Conservation (phyloP, 2,888 invertebrate species). For the Phorcus lineatus region DNA sequence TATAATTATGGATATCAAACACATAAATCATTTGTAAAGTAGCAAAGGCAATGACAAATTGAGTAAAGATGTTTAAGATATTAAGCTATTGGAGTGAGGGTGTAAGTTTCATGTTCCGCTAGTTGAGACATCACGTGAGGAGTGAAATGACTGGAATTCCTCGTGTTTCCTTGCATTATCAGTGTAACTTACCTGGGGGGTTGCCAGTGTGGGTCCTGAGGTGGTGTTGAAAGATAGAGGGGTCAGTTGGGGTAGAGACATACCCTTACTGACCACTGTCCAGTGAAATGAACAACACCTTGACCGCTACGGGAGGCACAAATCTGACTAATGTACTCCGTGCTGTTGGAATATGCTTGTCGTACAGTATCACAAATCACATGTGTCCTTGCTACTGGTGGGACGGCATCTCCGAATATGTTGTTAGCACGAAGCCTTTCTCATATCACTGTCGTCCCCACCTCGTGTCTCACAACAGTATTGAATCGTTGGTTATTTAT, state of each 20-base stretch:
- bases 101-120: background rate
- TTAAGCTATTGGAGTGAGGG: too few relatives aligned
- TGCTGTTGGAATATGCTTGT: background rate
- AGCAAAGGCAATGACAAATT: too few relatives aligned
- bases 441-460: background rate
- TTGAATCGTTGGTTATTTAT: constrained; percentile 25
- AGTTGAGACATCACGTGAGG: background rate
- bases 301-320: background rate
- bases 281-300: background rate
- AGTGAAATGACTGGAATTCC: background rate
- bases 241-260: constrained; percentile 42
- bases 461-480: constrained; percentile 15
- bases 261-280: constrained; percentile 22
- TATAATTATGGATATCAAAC: too few relatives aligned
- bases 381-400: too few relatives aligned
- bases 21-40: too few relatives aligned
- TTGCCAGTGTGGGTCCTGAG: background rate
- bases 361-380: background rate
- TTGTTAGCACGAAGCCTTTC: too few relatives aligned
- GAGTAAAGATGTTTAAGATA: too few relatives aligned
- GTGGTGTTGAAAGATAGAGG: constrained; percentile 34
- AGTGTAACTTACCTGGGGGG: constrained; percentile 33
- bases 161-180: background rate
- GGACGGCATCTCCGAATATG: too few relatives aligned
- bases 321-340: constrained; percentile 6